Evolutionary conservation across 2,888 invertebrate genomes (phyloP), one percentile per base, ranked within the genome.

Genomic region (Rhamphomyia laevipes): DNA sequence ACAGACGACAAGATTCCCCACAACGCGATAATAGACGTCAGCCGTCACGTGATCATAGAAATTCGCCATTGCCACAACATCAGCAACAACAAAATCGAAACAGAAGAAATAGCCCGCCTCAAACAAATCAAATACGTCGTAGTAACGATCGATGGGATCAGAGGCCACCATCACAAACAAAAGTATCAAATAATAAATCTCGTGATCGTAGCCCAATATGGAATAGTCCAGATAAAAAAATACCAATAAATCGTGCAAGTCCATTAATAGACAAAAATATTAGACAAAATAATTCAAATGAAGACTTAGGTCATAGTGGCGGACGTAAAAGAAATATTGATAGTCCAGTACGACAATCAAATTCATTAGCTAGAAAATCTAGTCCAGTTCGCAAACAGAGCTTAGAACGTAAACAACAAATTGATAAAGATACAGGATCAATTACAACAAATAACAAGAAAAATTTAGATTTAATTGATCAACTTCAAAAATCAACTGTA

Each of bases 1-100:
- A 63, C 2, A 66, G 66, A 11, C 66, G 63, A 0, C 66, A 61
- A 17, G 42, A 42, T 9, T 42, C 42, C 4, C 27, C 42, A 15
- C 42, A n/a, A 16, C 61, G 61, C 2, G 63, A 61, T 4, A 63
- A 62, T 33, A 58, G 58, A 5, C 61, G 59, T 15, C 41, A 37
- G 15, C 10, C 23, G 2, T 42, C 42, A n/a, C 23, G 42, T 6
- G 42, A 42, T 13, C 21, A 15, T 9, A 21, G 15, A 13, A 27
- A 15, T 9, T 42, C 42, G 2, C 27, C 42, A 17, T 43, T 47
- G 13, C n/a, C 35, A 9, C 33, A 48, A 11, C 47, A 43, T 1
- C 41, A 47, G 6, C 53, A 48, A 3, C 50, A 48, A 4, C 42
- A 9, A 10, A 15, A 2, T 27, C 23, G 23, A 7, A n/a, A 21